Evolutionary conservation across 2,888 invertebrate genomes (phyloP), one percentile per base, ranked within the genome.

Genomic region (Prenolepis imparis): DNA sequence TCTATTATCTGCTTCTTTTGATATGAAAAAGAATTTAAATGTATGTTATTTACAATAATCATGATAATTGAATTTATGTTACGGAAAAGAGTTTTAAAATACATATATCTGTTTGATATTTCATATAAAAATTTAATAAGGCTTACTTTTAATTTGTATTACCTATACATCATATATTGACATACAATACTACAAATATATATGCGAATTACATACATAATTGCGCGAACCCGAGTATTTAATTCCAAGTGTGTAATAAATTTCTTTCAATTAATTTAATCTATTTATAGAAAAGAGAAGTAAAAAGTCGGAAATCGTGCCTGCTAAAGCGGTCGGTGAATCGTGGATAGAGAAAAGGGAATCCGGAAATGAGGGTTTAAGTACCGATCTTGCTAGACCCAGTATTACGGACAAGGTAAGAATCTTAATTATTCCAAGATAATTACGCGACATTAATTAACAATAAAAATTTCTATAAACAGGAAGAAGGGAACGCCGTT

Each of bases 321-420:
- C 12, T 28, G 12, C 6, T 28, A 41, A 6, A 68, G 15, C n/a
- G 15, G 11, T 57, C 3, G 15, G 39, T 18, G 5, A 57, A n/a
- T 73, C 44, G 12, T 59, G 18, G 15, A 66, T 57, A 61, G 32
- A 41, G 5, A 77, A 77, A 70, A 77, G 77, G 12, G 44, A 61
- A 48, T 44, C 78, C 21, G 18, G 8, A 32, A 44, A 18, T 70
- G 36, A 24, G 4, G 18, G 5, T 24, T 80, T 36, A 15, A 55
- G 28, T 0, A 32, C 11, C 24, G 18, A 39, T 39, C 6, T 66
- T 66, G 6, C 6, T 21, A 15, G 15, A 66, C 3, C 9, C 55
- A 15, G 3, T 8, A 15, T 11, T 11, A 15, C 1, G 11, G 12
- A 57, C 3, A 9, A 57, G 57, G 12, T n/a, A 18, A 12, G 15